Evolutionary conservation across 2,797 vertebrate species (phyloP).

Genomic region (Enteromius fasciolatus): DNA sequence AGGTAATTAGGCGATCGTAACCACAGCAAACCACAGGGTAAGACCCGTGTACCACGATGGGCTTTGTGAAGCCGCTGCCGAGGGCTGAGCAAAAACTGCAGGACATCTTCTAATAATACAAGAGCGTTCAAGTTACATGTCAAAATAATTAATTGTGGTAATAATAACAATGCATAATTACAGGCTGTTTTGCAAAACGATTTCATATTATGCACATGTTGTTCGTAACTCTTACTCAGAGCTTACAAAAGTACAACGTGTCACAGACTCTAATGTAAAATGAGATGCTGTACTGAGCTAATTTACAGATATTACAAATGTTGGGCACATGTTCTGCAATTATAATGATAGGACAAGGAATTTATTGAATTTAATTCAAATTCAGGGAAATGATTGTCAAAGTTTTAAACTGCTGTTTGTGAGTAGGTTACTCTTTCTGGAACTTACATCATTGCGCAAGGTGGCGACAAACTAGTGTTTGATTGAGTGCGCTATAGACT

Average conservation of each 20-base stretch:
- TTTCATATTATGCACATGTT: not conserved
- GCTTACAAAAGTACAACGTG: not conserved
- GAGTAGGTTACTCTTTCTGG: not conserved
- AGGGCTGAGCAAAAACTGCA: not conserved
- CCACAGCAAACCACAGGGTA: slow-evolving; percentile 32
- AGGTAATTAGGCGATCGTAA: slow-evolving; percentile 29
- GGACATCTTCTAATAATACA: not conserved
- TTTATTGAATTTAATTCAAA: not conserved
- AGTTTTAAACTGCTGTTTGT: not conserved
- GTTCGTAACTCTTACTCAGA: not conserved
- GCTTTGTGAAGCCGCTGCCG: slow-evolving; percentile 5
- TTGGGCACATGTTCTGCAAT: not conserved
- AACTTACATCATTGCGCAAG: not conserved
- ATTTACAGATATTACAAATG: not conserved
- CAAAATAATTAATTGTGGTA: slow-evolving; percentile 2
- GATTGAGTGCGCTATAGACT: too few relatives aligned
- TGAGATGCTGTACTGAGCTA: not conserved
- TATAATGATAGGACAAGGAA: too few relatives aligned
- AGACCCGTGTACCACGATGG: not conserved
- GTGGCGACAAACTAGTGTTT: not conserved
- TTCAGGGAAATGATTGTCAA: not conserved
- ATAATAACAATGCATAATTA: slow-evolving; percentile 22
- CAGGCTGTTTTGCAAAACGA: slow-evolving; percentile 1
- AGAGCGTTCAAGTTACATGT: not conserved
- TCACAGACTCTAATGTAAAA: not conserved